These are phyloP conservation scores for Xerus rutilus DNA, from an alignment of 2,797 vertebrate species.

Conservation along the genomic window DNA sequence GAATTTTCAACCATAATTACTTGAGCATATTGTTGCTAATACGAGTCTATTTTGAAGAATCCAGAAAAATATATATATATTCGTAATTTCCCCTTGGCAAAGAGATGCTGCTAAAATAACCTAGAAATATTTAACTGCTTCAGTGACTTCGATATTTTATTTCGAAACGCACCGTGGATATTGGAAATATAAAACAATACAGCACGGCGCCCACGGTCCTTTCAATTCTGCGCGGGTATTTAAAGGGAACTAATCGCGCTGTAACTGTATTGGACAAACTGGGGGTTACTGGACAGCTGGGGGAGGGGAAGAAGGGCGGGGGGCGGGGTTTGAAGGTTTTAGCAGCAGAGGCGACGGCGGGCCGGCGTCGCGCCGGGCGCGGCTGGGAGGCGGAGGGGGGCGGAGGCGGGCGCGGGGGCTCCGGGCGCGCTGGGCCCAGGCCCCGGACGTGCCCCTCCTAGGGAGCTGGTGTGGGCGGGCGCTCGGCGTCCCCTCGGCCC, in stretches of 20 bases:
- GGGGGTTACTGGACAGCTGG: not conserved
- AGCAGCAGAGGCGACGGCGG: not conserved
- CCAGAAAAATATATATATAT: not conserved
- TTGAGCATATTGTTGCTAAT: not conserved
- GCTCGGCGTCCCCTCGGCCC: not conserved
- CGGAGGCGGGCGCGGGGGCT: not conserved
- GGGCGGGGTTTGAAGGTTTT: not conserved
- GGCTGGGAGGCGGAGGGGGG: not conserved
- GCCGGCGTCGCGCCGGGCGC: not conserved
- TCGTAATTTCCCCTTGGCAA: not conserved
- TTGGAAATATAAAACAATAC: not conserved
- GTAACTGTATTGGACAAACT: not conserved
- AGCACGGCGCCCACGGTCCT: not conserved
- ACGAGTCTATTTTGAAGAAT: conserved; percentile 4
- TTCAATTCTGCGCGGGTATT: not conserved
- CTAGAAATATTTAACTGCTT: conserved; percentile 20
- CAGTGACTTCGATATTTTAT: not conserved
- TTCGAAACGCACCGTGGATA: not conserved
- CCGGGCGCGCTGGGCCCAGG: not conserved
- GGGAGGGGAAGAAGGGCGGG: not conserved
- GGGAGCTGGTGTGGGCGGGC: conserved; percentile 11
- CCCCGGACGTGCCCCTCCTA: not conserved
- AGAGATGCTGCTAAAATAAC: not conserved
- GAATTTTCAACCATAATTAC: conserved; percentile 19
- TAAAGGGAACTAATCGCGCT: not conserved